A percentile compares a stretch with the other conserved stretches of the same genome.
phyloP scores from a whole-genome alignment of 2,888 invertebrate genomes.

The Liopterus haemorrhoidalis region DNA sequence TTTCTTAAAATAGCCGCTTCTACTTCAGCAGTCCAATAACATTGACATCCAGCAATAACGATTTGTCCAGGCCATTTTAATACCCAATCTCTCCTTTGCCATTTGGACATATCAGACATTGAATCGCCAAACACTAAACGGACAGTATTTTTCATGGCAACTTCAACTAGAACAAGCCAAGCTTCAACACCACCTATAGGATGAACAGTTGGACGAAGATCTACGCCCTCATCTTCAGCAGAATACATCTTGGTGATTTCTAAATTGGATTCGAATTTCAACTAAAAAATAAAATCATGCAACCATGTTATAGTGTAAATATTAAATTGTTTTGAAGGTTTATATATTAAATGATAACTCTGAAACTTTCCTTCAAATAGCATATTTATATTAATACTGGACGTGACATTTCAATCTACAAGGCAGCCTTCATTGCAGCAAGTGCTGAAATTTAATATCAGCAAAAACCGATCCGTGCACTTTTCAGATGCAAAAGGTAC shows the following conservation, averaged over 20 bases:
- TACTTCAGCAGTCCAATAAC: conserved; percentile 68
- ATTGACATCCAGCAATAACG: conserved; percentile 69
- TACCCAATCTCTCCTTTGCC: conserved; percentile 59
- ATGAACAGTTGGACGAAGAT: conserved; percentile 58
- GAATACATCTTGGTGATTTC: conserved; percentile 70
- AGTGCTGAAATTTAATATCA: conserved; percentile 6
- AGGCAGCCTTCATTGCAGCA: not conserved
- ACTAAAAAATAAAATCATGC: conserved; percentile 42
- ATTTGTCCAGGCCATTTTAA: conserved; percentile 75
- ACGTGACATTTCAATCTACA: too few relatives aligned
- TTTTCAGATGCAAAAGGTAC: too few relatives aligned
- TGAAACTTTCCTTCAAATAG: too few relatives aligned
- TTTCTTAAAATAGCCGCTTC: conserved; percentile 56
- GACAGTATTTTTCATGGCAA: conserved; percentile 61
- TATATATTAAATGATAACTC: too few relatives aligned
- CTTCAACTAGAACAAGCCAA: conserved; percentile 66
- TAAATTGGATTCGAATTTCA: conserved; percentile 64
- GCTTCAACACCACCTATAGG: conserved; percentile 69
- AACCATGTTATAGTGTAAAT: too few relatives aligned
- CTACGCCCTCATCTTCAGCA: conserved; percentile 68
- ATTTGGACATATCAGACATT: conserved; percentile 44
- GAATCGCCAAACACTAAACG: conserved; percentile 47
- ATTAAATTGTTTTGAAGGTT: conserved; percentile 2
- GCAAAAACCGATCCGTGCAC: too few relatives aligned
- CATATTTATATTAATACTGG: too few relatives aligned